A percentile compares a stretch with the other conserved stretches of the same genome.
These are phyloP conservation scores for Chymomyza procnemis DNA, from an alignment of 2,888 invertebrate species.

Conservation along the genomic window DNA sequence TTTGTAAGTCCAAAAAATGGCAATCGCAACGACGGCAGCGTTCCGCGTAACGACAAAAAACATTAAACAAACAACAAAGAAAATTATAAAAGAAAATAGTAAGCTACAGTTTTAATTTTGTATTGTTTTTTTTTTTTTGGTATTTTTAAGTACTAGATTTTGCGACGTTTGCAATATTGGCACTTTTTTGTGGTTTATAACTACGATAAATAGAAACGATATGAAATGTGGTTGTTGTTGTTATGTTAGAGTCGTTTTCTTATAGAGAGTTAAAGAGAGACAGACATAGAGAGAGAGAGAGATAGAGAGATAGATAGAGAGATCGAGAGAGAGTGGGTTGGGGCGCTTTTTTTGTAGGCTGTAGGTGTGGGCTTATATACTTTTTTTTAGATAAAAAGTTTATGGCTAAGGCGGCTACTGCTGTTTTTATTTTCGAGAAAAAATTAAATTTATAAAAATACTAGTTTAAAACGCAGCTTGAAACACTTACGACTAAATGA, in stretches of 20 bases:
- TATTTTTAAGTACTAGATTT: conserved; percentile 27
- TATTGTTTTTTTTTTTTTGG: conserved; percentile 23
- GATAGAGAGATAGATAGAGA: not conserved
- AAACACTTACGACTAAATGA: conserved; percentile 8
- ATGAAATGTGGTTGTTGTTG: conserved; percentile 69
- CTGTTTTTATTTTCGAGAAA: conserved; percentile 40
- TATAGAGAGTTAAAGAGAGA: conserved; percentile 20
- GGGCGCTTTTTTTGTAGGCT: conserved; percentile 16
- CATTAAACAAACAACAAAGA: conserved; percentile 71
- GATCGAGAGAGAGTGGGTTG: not conserved
- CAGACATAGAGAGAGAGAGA: not conserved
- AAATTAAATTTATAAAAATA: conserved; percentile 17
- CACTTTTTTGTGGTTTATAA: not conserved
- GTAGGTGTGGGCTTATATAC: conserved; percentile 25
- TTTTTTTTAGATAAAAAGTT: conserved; percentile 21
- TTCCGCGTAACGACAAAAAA: conserved; percentile 76
- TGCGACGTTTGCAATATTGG: conserved; percentile 4
- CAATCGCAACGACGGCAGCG: conserved; percentile 74
- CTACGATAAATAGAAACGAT: conserved; percentile 50
- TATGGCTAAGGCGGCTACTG: conserved; percentile 12
- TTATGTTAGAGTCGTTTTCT: conserved; percentile 47
- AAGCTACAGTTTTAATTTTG: conserved; percentile 7
- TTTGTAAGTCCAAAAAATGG: conserved; percentile 43
- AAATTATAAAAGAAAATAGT: conserved; percentile 65
- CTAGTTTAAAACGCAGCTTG: conserved; percentile 10